phyloP scores from a whole-genome alignment of 2,888 invertebrate genomes.

The Ormyrus pomaceus region DNA sequence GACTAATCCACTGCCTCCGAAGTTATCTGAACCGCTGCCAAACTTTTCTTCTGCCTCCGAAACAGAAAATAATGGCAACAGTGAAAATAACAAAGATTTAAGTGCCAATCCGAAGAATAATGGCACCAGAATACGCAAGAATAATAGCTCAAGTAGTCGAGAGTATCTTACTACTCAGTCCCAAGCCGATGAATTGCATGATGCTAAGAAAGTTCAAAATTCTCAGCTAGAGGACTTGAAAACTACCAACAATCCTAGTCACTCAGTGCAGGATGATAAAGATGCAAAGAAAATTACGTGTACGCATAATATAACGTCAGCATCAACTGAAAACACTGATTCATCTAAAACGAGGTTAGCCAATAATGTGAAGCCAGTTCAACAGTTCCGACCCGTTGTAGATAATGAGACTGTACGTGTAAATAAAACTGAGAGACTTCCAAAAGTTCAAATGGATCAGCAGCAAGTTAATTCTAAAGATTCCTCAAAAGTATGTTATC shows the following conservation, averaged over 20 bases:
- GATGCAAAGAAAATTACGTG: constrained; percentile 63
- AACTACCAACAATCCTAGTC: constrained; percentile 30
- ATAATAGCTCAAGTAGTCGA: constrained; percentile 23
- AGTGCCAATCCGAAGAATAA: constrained; percentile 62
- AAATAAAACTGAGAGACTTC: constrained; percentile 60
- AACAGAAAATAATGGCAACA: constrained; percentile 59
- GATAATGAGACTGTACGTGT: constrained; percentile 50
- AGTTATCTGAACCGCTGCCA: constrained; percentile 59
- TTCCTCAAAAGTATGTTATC: constrained; percentile 52
- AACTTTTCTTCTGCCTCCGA: constrained; percentile 58
- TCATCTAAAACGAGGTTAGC: constrained; percentile 54
- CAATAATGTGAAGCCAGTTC: constrained; percentile 46
- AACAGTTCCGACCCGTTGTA: constrained; percentile 37
- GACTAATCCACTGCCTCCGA: constrained; percentile 59
- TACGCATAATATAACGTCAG: constrained; percentile 57
- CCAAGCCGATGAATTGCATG: constrained; percentile 52
- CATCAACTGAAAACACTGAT: constrained; percentile 56
- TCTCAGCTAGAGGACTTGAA: constrained; percentile 39
- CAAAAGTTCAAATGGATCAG: constrained; percentile 62
- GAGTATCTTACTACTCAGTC: constrained; percentile 45
- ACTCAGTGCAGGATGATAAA: constrained; percentile 60
- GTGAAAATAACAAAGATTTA: constrained; percentile 62
- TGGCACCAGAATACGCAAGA: constrained; percentile 65
- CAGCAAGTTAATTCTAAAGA: constrained; percentile 56
- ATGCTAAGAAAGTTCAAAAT: constrained; percentile 39